Percentiles rank a stretch among this genome's conserved stretches.
Conservation (phyloP, 1,140 invertebrate genomes). For the Temnothorax curvispinosus region DNA sequence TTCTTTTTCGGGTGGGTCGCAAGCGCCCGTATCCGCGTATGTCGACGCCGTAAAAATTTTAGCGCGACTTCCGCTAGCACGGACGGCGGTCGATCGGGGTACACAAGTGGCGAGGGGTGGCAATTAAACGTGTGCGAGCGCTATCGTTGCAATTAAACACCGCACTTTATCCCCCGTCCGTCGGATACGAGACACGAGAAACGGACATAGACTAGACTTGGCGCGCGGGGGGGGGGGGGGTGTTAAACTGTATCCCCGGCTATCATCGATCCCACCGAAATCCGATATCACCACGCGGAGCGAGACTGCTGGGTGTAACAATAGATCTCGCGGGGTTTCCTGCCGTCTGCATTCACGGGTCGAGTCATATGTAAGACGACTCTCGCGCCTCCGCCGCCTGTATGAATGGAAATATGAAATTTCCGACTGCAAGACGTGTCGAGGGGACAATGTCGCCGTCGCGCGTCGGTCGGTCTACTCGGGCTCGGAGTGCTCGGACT, state of each 20-base stretch:
- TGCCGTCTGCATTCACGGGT: conserved; percentile 9
- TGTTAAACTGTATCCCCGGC: conserved; percentile 22
- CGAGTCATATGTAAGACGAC: conserved; percentile 38
- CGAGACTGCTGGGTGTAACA: conserved; percentile 15
- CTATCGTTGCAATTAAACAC: conserved; percentile 23
- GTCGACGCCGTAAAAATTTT: conserved; percentile 41
- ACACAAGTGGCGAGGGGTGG: conserved; percentile 15
- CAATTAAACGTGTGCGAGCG: conserved; percentile 25
- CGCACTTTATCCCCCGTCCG: conserved; percentile 26
- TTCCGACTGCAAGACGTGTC: conserved; percentile 3
- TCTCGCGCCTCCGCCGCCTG: neutral
- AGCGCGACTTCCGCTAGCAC: neutral
- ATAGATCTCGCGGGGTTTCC: conserved; percentile 30
- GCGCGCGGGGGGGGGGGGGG: neutral
- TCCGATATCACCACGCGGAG: conserved; percentile 36
- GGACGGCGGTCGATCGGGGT: neutral
- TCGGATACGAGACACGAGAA: conserved; percentile 28
- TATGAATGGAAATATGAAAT: conserved; percentile 53
- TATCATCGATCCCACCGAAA: conserved; percentile 67
- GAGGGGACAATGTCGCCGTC: neutral
- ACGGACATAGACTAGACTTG: conserved; percentile 18
- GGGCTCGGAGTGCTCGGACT: conserved; percentile 6
- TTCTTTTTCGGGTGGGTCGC: conserved; percentile 3
- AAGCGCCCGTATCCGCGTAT: neutral
- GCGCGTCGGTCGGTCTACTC: neutral